Evolutionary conservation across 2,888 invertebrate species (phyloP).

Genomic region (Colletes collaris): DNA sequence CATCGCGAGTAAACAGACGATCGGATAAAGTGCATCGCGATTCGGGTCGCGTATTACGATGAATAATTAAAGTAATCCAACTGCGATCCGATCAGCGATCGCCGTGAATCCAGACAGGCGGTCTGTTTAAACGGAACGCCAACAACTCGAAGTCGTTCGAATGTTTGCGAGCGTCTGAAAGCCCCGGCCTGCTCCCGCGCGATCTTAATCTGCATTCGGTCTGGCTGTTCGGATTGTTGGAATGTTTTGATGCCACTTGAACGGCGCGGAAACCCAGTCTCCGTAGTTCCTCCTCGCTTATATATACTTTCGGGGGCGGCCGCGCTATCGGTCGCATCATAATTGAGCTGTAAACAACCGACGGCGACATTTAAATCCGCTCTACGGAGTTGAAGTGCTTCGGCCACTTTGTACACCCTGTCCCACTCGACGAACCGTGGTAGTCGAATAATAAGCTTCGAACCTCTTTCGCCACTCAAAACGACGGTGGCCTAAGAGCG

Average conservation of each 20-base stretch:
- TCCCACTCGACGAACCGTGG: constrained; percentile 33
- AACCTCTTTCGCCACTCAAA: constrained; percentile 26
- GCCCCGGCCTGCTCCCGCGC: constrained; percentile 16
- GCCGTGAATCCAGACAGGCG: not conserved
- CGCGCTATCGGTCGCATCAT: constrained; percentile 17
- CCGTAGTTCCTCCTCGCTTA: not conserved
- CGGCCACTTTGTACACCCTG: constrained; percentile 30
- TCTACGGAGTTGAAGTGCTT: constrained; percentile 12
- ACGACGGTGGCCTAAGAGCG: constrained; percentile 11
- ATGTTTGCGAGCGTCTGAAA: constrained; percentile 28
- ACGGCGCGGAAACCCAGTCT: constrained; percentile 4
- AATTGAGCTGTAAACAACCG: constrained; percentile 41
- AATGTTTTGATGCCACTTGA: constrained; percentile 30
- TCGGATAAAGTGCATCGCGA: not conserved
- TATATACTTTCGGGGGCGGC: not conserved
- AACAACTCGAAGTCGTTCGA: constrained; percentile 1
- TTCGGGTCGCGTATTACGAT: not conserved
- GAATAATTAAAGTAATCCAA: not conserved
- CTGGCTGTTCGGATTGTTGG: constrained; percentile 22
- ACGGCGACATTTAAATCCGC: constrained; percentile 29
- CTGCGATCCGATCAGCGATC: not conserved
- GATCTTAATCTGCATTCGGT: constrained; percentile 48
- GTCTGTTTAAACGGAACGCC: constrained; percentile 15
- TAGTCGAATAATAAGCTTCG: constrained; percentile 43
- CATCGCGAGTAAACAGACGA: not conserved